Conservation (phyloP, 2,113 vertebrate species). For the Lanius collurio region DNA sequence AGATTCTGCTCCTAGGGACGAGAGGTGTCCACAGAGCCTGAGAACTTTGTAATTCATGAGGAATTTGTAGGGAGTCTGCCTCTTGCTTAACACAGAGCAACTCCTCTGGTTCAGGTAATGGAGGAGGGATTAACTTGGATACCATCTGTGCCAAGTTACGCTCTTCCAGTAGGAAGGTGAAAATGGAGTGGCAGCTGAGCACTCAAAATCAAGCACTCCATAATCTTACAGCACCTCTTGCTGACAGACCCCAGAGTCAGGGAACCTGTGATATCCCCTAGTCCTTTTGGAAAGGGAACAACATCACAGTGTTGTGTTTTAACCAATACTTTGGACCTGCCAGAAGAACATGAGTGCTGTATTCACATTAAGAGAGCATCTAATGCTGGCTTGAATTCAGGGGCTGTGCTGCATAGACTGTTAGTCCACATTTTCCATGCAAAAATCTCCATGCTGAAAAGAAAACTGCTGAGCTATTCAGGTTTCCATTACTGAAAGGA, state of each 20-base stretch:
- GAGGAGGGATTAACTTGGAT: not conserved
- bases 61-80: not conserved
- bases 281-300: not conserved
- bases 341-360: not conserved
- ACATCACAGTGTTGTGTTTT: not conserved
- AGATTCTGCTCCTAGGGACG: not conserved
- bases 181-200: not conserved
- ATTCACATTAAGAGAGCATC: not conserved
- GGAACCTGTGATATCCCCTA: not conserved
- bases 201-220: not conserved
- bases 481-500: slow-evolving; percentile 21
- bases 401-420: not conserved
- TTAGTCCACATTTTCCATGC: not conserved
- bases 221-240: not conserved
- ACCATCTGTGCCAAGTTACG: not conserved
- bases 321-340: not conserved
- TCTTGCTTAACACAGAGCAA: not conserved
- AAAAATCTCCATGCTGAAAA: not conserved
- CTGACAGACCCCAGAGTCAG: not conserved
- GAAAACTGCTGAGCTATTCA: not conserved
- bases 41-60: not conserved
- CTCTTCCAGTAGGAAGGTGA: not conserved
- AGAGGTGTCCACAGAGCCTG: not conserved
- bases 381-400: not conserved
- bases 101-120: not conserved